A percentile compares a stretch with the other conserved stretches of the same genome.
Evolutionary conservation across 2,113 vertebrate genomes (phyloP).

Genomic region (Anas platyrhynchos): DNA sequence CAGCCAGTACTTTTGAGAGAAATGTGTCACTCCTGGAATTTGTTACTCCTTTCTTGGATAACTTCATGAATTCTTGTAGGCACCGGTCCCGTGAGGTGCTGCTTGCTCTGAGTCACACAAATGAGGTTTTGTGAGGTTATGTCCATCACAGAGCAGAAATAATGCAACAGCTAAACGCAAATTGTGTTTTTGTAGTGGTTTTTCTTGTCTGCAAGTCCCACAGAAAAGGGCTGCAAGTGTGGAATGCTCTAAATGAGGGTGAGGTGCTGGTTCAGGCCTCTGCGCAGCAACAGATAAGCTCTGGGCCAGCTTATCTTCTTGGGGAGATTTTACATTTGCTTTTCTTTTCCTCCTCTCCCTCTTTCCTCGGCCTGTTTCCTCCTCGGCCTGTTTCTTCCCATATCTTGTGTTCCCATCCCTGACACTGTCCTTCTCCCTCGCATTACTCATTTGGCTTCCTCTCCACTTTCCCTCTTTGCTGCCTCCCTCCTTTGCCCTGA

Average conservation of each 20-base stretch:
- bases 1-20: neutral
- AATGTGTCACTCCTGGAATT: neutral
- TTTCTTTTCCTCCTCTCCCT: neutral
- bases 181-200: neutral
- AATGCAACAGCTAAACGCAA: neutral
- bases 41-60: neutral
- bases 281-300: constrained; percentile 49
- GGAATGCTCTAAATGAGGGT: neutral
- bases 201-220: neutral
- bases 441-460: constrained; percentile 1
- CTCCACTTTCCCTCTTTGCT: neutral
- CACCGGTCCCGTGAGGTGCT: neutral
- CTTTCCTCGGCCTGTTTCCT: neutral
- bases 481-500: neutral
- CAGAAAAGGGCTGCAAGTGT: neutral
- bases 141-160: neutral
- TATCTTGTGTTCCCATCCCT: neutral
- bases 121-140: neutral
- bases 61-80: neutral
- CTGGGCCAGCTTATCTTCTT: constrained; percentile 23
- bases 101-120: neutral
- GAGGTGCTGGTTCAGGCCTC: constrained; percentile 8
- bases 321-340: neutral
- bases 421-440: neutral
- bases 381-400: neutral